Evolutionary conservation across 1,140 invertebrate genomes (phyloP).

Genomic region (Drosophila tropicalis): DNA sequence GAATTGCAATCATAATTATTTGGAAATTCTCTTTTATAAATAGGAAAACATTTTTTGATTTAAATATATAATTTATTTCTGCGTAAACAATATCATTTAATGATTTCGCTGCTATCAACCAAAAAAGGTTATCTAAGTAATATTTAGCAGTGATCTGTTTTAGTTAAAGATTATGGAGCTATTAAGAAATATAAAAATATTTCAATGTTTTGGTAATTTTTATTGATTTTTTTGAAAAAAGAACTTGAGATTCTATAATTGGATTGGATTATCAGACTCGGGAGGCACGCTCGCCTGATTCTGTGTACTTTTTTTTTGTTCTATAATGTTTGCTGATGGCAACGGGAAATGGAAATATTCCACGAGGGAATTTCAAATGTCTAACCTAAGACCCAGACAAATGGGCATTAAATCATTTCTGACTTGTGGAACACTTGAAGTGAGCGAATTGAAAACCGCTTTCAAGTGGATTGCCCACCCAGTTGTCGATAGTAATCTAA

Average conservation of each 20-base stretch:
- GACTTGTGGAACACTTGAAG: constrained; percentile 1
- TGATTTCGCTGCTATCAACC: not conserved
- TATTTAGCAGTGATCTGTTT: not conserved
- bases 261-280: constrained; percentile 35
- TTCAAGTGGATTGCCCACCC: constrained; percentile 16
- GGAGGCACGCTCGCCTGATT: not conserved
- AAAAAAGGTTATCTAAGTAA: not conserved
- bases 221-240: not conserved
- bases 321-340: constrained; percentile 12
- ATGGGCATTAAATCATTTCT: constrained; percentile 23
- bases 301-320: not conserved
- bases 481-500: constrained; percentile 3
- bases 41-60: too few species aligned
- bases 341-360: constrained; percentile 31
- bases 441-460: not conserved
- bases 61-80: too few species aligned
- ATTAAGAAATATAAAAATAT: not conserved
- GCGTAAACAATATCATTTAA: not conserved
- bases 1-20: too few species aligned
- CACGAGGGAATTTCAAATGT: constrained; percentile 39
- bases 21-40: too few species aligned
- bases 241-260: not conserved
- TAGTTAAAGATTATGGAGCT: not conserved
- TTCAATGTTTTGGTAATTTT: not conserved
- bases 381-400: constrained; percentile 32